phyloP scores from a whole-genome alignment of 2,888 invertebrate species.

The Bombyx huttoni region DNA sequence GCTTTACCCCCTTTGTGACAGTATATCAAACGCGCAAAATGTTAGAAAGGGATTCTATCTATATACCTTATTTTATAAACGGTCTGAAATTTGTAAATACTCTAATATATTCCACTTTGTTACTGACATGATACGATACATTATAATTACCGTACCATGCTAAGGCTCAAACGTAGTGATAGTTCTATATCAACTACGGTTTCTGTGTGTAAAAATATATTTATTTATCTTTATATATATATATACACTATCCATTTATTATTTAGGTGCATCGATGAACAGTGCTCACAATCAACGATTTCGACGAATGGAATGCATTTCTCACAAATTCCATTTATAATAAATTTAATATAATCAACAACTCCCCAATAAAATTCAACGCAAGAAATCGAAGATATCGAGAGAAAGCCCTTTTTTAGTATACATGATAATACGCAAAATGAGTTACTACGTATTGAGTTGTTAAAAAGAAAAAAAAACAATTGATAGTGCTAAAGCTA shows the following conservation, averaged over 20 bases:
- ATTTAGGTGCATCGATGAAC: constrained; percentile 55
- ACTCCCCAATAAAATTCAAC: constrained; percentile 38
- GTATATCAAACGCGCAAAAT: constrained; percentile 31
- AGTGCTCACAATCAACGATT: constrained; percentile 49
- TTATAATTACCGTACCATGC: constrained; percentile 6
- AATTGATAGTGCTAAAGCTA: constrained; percentile 61
- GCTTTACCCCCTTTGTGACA: constrained; percentile 63
- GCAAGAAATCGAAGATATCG: constrained; percentile 22
- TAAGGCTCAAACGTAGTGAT: constrained; percentile 2
- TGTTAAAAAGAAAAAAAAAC: constrained; percentile 35
- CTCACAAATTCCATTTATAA: constrained; percentile 53
- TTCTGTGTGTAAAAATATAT: constrained; percentile 52
- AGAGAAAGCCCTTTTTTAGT: too few species aligned
- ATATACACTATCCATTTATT: constrained; percentile 41
- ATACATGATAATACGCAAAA: constrained; percentile 15
- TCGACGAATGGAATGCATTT: constrained; percentile 65
- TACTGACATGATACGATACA: constrained; percentile 11
- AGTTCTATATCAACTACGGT: constrained; percentile 7
- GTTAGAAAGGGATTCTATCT: constrained; percentile 21
- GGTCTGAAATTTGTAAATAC: constrained; percentile 42
- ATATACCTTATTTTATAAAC: constrained; percentile 38
- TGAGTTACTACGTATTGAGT: constrained; percentile 18
- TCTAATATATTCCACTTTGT: constrained; percentile 18
- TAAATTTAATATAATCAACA: constrained; percentile 28
- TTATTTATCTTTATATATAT: constrained; percentile 19